A percentile compares a stretch with the other conserved stretches of the same genome.
phyloP scores from a whole-genome alignment of 1,140 invertebrate species.

The Scaptomyza pallida region DNA sequence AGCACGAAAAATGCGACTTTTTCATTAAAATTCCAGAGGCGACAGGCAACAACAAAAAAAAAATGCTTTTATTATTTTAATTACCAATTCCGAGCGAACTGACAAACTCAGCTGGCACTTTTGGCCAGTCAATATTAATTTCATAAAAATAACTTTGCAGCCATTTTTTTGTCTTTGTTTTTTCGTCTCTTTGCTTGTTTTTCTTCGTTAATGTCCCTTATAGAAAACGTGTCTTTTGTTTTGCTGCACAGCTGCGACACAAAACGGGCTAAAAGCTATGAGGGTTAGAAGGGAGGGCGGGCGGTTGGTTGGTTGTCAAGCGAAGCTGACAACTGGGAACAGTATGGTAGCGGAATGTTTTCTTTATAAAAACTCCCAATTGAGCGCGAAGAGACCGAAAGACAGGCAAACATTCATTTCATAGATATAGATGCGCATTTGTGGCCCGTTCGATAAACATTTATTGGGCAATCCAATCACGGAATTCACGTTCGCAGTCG shows the following conservation, averaged over 20 bases:
- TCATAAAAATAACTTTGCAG: slow-evolving; percentile 75
- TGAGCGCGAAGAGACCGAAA: slow-evolving; percentile 42
- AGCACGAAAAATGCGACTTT: slow-evolving; percentile 57
- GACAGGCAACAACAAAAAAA: slow-evolving; percentile 20
- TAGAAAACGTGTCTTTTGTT: slow-evolving; percentile 75
- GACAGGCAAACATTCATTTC: slow-evolving; percentile 71
- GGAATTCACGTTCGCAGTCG: slow-evolving; percentile 73
- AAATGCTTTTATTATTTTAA: slow-evolving; percentile 81
- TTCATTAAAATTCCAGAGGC: slow-evolving; percentile 77
- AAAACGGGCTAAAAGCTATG: slow-evolving; percentile 21
- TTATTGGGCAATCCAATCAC: slow-evolving; percentile 82
- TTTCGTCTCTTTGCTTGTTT: slow-evolving; percentile 23
- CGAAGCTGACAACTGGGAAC: slow-evolving; percentile 15
- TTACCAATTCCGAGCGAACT: slow-evolving; percentile 67
- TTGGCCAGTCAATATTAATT: slow-evolving; percentile 76
- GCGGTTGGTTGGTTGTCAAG: too few species aligned
- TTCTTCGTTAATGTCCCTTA: slow-evolving; percentile 59
- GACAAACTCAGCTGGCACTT: slow-evolving; percentile 61
- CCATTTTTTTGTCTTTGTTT: slow-evolving; percentile 41
- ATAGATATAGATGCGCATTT: slow-evolving; percentile 67
- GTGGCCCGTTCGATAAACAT: slow-evolving; percentile 75
- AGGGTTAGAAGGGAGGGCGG: neutral
- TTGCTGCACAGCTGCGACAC: slow-evolving; percentile 53
- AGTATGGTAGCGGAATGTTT: slow-evolving; percentile 38
- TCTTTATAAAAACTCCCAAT: slow-evolving; percentile 60